Base-by-base conservation (phyloP, 2,888 invertebrate genomes). In the Proisotoma minuta region DNA sequence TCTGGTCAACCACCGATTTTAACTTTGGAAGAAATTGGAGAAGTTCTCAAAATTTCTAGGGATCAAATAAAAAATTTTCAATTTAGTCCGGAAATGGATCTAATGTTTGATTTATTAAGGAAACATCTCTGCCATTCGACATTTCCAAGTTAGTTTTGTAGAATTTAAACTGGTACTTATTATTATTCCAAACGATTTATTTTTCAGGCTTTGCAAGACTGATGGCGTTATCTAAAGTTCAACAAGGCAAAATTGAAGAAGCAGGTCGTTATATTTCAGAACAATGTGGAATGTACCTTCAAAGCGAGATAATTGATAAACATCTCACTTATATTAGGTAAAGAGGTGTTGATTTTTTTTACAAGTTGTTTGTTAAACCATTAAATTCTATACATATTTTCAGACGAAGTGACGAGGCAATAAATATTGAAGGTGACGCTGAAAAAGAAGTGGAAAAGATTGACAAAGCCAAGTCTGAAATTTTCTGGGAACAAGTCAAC, bases 291-390 rank as follows among this genome's bases (percentile, higher is more conserved):
- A 62, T 59, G 10, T 65, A 58, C 28, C 59, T 62, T 23, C 62
- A 65, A 8, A 57, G 65, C 28, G 65, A 65, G 51, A 61, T 65
- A 3, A 49, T 65, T 34, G 65, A 65, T 28, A 61, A 59, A 23
- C 65, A 62, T 40, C 43, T 65, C 47, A 59, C 54, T 23, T 65
- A 59, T 20, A 56, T 65, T 15, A 58, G 64, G 64, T 65, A 39
- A 50, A 2, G 5, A 28, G 4, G 15, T 18, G 23, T 57, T 12
- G 51, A 24, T 5, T 50, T 50, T 50, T 22, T 12, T 34, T 8
- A 34, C 34, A 10, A 34, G n/a, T n/a, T n/a, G n/a, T n/a, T n/a
- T n/a, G n/a, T n/a, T n/a, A n/a, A n/a, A n/a, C n/a, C 22, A 23
- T 56, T 43, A 1, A 20, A 29, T 52, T 4, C n/a, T n/a, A n/a